Percentiles rank a stretch among this genome's conserved stretches.
These are phyloP conservation scores for Uropetala carovei DNA, from an alignment of 2,888 invertebrate species.

Conservation along the genomic window DNA sequence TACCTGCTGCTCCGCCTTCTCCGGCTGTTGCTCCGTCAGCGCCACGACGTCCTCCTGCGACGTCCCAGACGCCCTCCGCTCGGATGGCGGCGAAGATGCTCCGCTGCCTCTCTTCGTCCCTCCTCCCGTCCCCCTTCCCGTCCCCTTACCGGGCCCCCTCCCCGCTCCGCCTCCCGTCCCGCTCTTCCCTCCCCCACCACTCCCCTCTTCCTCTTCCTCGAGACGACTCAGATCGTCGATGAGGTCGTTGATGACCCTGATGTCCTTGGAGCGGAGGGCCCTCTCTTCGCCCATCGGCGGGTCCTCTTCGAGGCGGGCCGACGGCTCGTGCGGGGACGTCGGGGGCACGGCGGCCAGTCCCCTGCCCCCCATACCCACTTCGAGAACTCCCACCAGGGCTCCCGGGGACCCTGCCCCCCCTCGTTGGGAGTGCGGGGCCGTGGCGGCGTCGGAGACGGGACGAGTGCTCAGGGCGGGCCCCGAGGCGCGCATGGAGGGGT, in stretches of 20 bases:
- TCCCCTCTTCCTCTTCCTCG: conserved; percentile 56
- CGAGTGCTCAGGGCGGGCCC: conserved; percentile 49
- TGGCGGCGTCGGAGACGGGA: conserved; percentile 51
- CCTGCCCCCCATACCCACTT: conserved; percentile 6
- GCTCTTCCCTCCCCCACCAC: background rate
- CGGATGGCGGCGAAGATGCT: conserved; percentile 34
- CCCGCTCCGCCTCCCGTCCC: background rate
- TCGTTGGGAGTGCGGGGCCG: conserved; percentile 65
- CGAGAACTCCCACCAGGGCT: conserved; percentile 50
- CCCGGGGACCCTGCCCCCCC: conserved; percentile 58
- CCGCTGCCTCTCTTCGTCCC: conserved; percentile 34
- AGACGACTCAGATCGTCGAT: conserved; percentile 64
- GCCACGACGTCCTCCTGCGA: conserved; percentile 47
- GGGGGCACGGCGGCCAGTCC: background rate
- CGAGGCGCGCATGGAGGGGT: conserved; percentile 33
- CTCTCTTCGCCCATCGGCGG: conserved; percentile 27
- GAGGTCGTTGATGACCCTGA: conserved; percentile 64
- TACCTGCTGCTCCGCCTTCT: conserved; percentile 63
- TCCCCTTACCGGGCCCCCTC: background rate
- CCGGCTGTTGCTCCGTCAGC: conserved; percentile 31
- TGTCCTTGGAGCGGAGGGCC: conserved; percentile 62
- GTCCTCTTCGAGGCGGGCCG: conserved; percentile 33
- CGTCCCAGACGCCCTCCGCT: conserved; percentile 41
- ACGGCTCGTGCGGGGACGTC: conserved; percentile 8
- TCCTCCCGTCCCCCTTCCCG: background rate